Base-by-base conservation (phyloP, 2,888 invertebrate genomes). In the Drosophila histrio region DNA sequence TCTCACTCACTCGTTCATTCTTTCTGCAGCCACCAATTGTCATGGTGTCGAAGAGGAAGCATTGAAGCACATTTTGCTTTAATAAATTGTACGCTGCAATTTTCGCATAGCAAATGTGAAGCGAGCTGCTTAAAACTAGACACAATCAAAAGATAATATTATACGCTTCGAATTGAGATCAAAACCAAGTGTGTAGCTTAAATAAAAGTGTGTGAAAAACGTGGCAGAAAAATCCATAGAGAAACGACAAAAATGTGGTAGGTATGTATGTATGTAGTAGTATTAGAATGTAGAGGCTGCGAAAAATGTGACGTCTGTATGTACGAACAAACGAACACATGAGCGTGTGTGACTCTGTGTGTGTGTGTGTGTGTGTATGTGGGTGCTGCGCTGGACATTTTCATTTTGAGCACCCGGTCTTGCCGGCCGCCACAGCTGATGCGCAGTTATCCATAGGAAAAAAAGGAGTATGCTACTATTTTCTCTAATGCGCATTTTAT, bases 371-470 rank as follows among this genome's bases (percentile, higher is more conserved):
- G 43, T 47, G 59, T 59, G 54, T 34, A 47, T 54, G 71, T 53
- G 82, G 86, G 87, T 82, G 87, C 82, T 86, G 68, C 79, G 83
- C 72, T 82, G 73, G 82, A 76, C 81, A 87, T 80, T 81, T 81
- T 80, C 65, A 43, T 52, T 28, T 63, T 49, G 26, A 62, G 49
- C 49, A 44, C 58, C 59, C 53, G 53, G 46, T 30, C 6, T 59
- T 59, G 58, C 74, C 78, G 74, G 78, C 54, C 38, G 38, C 60
- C 43, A 57, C 58, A 63, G 64, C 75, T 69, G 71, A 72, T 56
- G 53, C 67, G 77, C 54, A 43, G 50, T 58, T 58, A 13, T 34
- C 13, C 47, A 24, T 15, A 21, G 15, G 22, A 22, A 11, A 28
- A 50, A 32, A 54, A 57, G 47, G 49, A 53, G 49, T 36, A 47